Evolutionary conservation across 2,888 invertebrate species (phyloP).

Genomic region (Caradrina clavipalpis): DNA sequence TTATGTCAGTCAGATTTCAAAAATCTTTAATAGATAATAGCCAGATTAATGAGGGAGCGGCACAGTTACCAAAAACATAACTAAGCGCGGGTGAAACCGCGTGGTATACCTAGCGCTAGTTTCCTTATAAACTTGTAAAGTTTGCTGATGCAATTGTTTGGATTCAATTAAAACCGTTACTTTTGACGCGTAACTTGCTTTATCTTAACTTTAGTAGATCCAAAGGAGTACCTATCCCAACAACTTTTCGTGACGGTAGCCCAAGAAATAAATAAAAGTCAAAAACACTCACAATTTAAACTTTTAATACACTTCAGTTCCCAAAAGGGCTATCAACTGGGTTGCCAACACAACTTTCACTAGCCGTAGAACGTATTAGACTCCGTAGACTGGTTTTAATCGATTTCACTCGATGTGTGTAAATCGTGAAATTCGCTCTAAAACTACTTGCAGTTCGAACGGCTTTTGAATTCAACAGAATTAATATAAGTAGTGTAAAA

Average conservation of each 20-base stretch:
- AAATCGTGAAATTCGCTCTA: constrained; percentile 51
- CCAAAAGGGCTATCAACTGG: constrained; percentile 65
- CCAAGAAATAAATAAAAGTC: constrained; percentile 60
- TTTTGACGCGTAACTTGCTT: constrained; percentile 44
- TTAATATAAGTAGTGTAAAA: constrained; percentile 7
- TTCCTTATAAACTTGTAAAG: constrained; percentile 37
- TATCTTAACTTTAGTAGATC: constrained; percentile 48
- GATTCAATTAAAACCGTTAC: constrained; percentile 59
- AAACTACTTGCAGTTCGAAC: constrained; percentile 22
- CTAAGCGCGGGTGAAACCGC: too few relatives aligned
- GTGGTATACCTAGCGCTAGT: constrained; percentile 8
- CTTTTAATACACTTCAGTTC: constrained; percentile 59
- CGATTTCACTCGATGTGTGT: constrained; percentile 64
- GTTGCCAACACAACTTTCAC: constrained; percentile 64
- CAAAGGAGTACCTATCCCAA: constrained; percentile 27
- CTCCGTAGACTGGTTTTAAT: constrained; percentile 59
- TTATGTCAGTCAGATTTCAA: too few relatives aligned
- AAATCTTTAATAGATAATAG: too few relatives aligned
- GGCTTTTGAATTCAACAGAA: constrained; percentile 35
- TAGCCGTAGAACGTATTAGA: constrained; percentile 64
- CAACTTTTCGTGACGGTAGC: constrained; percentile 45
- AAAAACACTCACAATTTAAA: constrained; percentile 62
- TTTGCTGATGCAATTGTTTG: constrained; percentile 51
- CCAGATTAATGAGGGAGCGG: too few relatives aligned
- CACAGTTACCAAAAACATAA: too few relatives aligned